A percentile compares a stretch with the other conserved stretches of the same genome.
Evolutionary conservation across 2,113 vertebrate genomes (phyloP).

Genomic region (Desmodus rotundus): DNA sequence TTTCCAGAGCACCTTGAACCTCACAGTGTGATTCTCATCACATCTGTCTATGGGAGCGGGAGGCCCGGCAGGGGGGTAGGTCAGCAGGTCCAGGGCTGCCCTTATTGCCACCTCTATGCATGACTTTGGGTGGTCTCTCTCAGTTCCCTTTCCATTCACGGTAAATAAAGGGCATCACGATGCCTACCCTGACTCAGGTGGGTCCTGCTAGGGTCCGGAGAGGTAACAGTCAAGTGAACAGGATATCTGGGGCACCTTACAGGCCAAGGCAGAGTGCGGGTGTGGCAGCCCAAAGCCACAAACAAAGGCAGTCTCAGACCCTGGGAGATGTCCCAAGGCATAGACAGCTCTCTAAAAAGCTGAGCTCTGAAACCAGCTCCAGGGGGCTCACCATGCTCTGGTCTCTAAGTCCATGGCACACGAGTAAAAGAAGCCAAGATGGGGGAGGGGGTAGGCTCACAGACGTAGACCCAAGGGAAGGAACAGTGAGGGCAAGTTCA

Average conservation of each 20-base stretch:
- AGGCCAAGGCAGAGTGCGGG: neutral
- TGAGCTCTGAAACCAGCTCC: neutral
- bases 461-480: neutral
- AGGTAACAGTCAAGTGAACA: neutral
- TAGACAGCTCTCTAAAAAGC: neutral
- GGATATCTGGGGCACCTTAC: neutral
- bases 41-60: neutral
- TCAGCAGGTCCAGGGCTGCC: neutral
- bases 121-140: neutral
- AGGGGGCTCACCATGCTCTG: no score
- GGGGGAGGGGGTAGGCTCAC: neutral
- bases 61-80: neutral
- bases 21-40: neutral
- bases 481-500: neutral
- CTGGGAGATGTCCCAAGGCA: neutral
- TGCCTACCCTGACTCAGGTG: neutral
- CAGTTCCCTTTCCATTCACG: neutral
- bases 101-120: neutral
- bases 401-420: neutral
- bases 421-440: neutral
- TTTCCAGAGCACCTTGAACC: neutral
- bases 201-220: neutral
- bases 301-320: neutral
- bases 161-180: neutral
- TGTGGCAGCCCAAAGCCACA: neutral